Conservation (phyloP, 2,888 invertebrate species). For the Perdita meconis region DNA sequence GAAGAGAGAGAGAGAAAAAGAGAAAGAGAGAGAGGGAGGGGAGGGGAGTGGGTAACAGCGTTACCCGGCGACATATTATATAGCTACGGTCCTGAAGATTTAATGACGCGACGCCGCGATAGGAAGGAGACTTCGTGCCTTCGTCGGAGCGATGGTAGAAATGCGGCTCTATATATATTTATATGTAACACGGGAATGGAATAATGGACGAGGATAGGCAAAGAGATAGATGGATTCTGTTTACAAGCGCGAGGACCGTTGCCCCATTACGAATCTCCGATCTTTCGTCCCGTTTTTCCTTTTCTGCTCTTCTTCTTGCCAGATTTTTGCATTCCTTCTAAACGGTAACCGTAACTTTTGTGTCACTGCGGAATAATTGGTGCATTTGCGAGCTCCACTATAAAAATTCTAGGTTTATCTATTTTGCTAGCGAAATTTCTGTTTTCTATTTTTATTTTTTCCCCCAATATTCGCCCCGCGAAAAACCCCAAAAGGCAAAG, state of each 20-base stretch:
- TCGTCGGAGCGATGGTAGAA: slow-evolving; percentile 23
- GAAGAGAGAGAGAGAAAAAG: no score
- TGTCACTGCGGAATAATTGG: no score
- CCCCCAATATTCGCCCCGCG: no score
- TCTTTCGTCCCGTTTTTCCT: slow-evolving; percentile 9
- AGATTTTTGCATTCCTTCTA: no score
- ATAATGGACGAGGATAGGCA: slow-evolving; percentile 61
- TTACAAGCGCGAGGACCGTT: slow-evolving; percentile 60
- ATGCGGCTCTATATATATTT: slow-evolving; percentile 37
- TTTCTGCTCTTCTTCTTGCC: slow-evolving; percentile 38
- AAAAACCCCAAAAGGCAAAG: no score
- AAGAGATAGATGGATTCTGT: slow-evolving; percentile 61
- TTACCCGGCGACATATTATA: slow-evolving; percentile 25
- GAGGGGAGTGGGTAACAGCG: slow-evolving; percentile 5
- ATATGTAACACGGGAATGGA: slow-evolving; percentile 40
- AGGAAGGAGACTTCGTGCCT: background rate
- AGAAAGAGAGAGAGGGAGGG: no score
- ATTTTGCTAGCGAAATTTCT: no score
- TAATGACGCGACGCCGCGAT: slow-evolving; percentile 48
- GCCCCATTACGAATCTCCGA: slow-evolving; percentile 55
- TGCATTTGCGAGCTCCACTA: no score
- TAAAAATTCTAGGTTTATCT: no score
- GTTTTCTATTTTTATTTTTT: no score
- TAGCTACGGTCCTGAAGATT: slow-evolving; percentile 35
- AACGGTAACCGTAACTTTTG: no score